These are phyloP conservation scores for Saccopteryx bilineata DNA, from an alignment of 2,113 vertebrate genomes.

Conservation along the genomic window DNA sequence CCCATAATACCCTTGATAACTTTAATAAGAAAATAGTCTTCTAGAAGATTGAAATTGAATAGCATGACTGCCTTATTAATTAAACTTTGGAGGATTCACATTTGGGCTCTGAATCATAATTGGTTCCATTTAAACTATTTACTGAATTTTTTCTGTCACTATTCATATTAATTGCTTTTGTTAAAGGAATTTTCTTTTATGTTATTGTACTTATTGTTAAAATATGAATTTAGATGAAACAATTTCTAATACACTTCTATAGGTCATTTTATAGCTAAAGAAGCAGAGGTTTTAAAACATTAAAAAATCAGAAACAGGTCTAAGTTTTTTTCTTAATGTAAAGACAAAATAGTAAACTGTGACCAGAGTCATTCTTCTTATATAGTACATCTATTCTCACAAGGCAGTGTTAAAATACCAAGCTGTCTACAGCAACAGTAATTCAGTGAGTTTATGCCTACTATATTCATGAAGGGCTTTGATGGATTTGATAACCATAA, in stretches of 20 bases:
- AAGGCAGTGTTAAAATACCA: conserved; percentile 82
- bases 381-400: conserved; percentile 66
- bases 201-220: conserved; percentile 34
- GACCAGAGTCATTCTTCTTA: conserved; percentile 19
- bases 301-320: conserved; percentile 59
- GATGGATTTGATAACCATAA: conserved; percentile 85
- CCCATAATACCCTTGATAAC: background rate
- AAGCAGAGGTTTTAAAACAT: conserved; percentile 47
- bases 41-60: conserved; percentile 14
- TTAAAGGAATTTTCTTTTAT: conserved; percentile 43
- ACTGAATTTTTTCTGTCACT: conserved; percentile 32
- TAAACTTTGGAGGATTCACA: conserved; percentile 8
- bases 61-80: background rate
- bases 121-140: background rate
- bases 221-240: conserved; percentile 43
- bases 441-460: conserved; percentile 73
- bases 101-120: background rate
- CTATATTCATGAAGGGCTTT: conserved; percentile 83
- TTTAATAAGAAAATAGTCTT: conserved; percentile 10
- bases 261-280: conserved; percentile 38
- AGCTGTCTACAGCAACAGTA: conserved; percentile 77
- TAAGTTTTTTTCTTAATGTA: conserved; percentile 27
- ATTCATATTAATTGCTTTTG: conserved; percentile 41
- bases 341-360: conserved; percentile 54
- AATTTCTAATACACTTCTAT: conserved; percentile 19